A percentile compares a stretch with the other conserved stretches of the same genome.
Evolutionary conservation across 1,140 invertebrate genomes (phyloP).

Genomic region (Zaprionus africanus): DNA sequence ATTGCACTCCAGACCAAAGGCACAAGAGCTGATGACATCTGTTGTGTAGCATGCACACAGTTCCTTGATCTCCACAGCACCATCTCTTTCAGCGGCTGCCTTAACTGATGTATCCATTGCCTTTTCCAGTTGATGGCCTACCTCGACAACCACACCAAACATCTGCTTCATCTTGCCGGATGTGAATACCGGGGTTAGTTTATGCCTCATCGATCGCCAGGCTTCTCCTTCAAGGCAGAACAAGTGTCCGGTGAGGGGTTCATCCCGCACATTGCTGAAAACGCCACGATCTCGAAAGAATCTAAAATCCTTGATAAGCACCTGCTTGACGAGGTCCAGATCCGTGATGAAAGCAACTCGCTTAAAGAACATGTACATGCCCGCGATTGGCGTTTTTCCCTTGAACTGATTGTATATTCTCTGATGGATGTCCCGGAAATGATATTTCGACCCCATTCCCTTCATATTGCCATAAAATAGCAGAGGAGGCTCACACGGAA

Average conservation of each 20-base stretch:
- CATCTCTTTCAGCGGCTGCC: constrained; percentile 53
- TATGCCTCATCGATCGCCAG: constrained; percentile 86
- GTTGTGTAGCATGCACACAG: constrained; percentile 87
- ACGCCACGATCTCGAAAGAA: constrained; percentile 83
- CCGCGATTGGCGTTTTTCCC: constrained; percentile 52
- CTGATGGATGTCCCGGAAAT: constrained; percentile 58
- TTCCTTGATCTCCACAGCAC: constrained; percentile 86
- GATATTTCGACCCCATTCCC: constrained; percentile 43
- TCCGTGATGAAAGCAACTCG: constrained; percentile 53
- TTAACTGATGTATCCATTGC: constrained; percentile 38
- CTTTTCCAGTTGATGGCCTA: constrained; percentile 60
- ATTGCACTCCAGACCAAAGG: constrained; percentile 85
- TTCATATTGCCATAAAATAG: constrained; percentile 75
- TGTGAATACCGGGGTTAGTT: constrained; percentile 86
- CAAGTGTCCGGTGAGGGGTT: constrained; percentile 86
- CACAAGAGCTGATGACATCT: constrained; percentile 86
- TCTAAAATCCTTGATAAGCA: constrained; percentile 79
- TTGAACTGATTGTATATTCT: constrained; percentile 76
- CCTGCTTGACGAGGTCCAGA: constrained; percentile 67
- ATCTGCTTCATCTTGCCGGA: constrained; percentile 87
- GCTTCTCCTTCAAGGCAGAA: constrained; percentile 84
- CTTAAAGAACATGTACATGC: constrained; percentile 62
- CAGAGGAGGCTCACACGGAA: constrained; percentile 74
- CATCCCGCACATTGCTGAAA: constrained; percentile 85
- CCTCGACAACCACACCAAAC: constrained; percentile 79